Conservation (phyloP, 2,797 vertebrate species). For the Rhodeus uyekii region DNA sequence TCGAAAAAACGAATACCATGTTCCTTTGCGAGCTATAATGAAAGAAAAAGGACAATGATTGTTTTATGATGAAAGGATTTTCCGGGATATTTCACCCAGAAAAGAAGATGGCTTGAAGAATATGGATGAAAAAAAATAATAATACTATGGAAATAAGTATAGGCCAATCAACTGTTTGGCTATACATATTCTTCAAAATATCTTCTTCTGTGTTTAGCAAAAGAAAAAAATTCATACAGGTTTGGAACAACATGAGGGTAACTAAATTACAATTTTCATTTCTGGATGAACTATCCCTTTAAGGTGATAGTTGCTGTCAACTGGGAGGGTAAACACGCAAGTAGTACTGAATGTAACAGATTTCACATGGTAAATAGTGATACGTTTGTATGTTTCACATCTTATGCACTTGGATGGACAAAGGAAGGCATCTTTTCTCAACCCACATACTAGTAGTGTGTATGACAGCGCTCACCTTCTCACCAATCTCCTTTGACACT, state of each 20-base stretch:
- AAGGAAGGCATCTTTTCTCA: not conserved
- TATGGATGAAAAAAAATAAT: not conserved
- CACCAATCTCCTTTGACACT: slow-evolving; percentile 84
- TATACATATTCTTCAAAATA: not conserved
- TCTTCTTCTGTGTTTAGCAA: not conserved
- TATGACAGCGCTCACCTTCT: slow-evolving; percentile 78
- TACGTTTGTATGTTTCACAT: not conserved
- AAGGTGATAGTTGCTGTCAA: not conserved
- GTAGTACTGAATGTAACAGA: not conserved
- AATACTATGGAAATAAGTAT: not conserved
- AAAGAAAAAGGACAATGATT: slow-evolving; percentile 22
- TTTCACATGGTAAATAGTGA: not conserved
- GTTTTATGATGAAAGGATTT: not conserved
- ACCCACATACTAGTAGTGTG: not conserved
- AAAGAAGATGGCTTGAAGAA: not conserved
- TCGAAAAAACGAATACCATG: slow-evolving; percentile 93
- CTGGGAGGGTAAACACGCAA: not conserved
- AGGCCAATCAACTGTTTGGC: not conserved
- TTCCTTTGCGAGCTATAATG: slow-evolving; percentile 84
- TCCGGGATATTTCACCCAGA: not conserved
- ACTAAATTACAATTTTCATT: not conserved
- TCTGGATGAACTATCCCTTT: not conserved
- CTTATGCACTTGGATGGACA: not conserved
- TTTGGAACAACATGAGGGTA: not conserved
- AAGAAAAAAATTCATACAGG: not conserved